A percentile compares a stretch with the other conserved stretches of the same genome.
phyloP scores from a whole-genome alignment of 2,113 vertebrate genomes.

The Petrocephalus zakoni region DNA sequence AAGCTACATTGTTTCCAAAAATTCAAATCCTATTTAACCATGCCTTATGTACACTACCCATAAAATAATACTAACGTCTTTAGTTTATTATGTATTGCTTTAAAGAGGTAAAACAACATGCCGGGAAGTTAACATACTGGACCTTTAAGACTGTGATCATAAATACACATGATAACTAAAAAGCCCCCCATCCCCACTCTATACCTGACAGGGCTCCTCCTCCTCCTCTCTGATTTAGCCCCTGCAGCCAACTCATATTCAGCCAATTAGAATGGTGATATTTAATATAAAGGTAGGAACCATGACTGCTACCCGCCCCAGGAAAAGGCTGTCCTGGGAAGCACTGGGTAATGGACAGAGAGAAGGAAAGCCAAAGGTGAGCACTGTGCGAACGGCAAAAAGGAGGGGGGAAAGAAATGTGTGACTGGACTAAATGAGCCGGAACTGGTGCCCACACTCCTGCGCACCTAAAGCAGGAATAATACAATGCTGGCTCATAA shows the following conservation, averaged over 20 bases:
- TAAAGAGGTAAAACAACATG: no score
- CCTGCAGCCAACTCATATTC: background rate
- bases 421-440: background rate
- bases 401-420: background rate
- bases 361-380: background rate
- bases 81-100: no score
- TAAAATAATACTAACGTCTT: background rate
- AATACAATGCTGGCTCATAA: background rate
- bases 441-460: background rate
- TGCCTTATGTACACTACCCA: background rate
- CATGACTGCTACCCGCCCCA: background rate
- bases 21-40: background rate
- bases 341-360: background rate
- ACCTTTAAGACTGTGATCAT: no score
- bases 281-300: background rate
- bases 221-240: background rate
- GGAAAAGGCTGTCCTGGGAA: background rate
- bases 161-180: background rate
- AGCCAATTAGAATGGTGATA: background rate
- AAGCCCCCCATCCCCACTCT: background rate
- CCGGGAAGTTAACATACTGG: no score
- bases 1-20: background rate
- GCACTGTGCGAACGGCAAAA: background rate
- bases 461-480: background rate
- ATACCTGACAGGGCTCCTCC: background rate